A percentile compares a stretch with the other conserved stretches of the same genome.
Evolutionary conservation across 1,140 invertebrate genomes (phyloP).

Genomic region (Papilio polyxenes): DNA sequence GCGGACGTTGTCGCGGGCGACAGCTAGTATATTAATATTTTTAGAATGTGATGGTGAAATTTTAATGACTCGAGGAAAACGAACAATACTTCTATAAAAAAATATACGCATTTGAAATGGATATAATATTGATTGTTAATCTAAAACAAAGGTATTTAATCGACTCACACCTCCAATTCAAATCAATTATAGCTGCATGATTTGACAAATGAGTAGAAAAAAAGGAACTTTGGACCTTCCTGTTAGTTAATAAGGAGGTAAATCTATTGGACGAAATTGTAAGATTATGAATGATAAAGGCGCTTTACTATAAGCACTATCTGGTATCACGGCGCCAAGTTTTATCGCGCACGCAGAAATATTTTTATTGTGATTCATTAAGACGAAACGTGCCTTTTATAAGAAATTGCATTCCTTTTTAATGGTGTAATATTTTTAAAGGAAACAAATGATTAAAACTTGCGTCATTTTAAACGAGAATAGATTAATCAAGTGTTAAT

Average conservation of each 20-base stretch:
- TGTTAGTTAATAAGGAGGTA: not conserved
- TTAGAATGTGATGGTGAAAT: too few species aligned
- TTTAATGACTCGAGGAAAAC: not conserved
- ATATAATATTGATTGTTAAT: not conserved
- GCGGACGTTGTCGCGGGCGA: too few species aligned
- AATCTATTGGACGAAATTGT: not conserved
- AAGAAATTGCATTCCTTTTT: not conserved
- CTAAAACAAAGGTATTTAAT: slow-evolving; percentile 28
- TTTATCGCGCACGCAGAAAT: slow-evolving; percentile 45
- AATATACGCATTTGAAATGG: not conserved
- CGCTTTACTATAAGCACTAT: slow-evolving; percentile 16
- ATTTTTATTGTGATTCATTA: slow-evolving; percentile 48
- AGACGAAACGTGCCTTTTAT: slow-evolving; percentile 21
- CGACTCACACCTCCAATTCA: slow-evolving; percentile 32
- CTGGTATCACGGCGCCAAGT: slow-evolving; percentile 39
- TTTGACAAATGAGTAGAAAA: not conserved
- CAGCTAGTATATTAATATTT: too few species aligned
- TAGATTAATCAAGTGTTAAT: too few species aligned
- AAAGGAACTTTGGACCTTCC: not conserved
- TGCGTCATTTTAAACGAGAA: not conserved
- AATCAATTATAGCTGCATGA: not conserved
- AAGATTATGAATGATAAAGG: slow-evolving; percentile 22
- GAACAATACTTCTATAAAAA: not conserved
- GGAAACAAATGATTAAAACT: not conserved
- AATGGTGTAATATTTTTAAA: not conserved